Evolutionary conservation across 2,113 vertebrate species (phyloP).

Genomic region (Chamaetylas fuelleborni): DNA sequence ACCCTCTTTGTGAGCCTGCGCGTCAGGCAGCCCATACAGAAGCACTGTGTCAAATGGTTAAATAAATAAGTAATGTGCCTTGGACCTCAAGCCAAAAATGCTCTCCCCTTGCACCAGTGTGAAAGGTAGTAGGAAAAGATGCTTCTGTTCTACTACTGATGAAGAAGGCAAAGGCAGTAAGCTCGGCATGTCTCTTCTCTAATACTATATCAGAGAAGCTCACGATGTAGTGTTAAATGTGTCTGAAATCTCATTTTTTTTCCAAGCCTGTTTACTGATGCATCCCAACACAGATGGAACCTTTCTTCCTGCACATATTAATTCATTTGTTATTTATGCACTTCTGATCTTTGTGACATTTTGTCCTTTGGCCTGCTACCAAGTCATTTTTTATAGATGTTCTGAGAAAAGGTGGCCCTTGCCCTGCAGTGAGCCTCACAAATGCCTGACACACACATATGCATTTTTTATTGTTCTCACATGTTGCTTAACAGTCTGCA

Average conservation of each 20-base stretch:
- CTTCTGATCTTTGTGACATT: slow-evolving; percentile 67
- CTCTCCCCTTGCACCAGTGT: background rate
- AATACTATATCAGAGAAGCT: slow-evolving; percentile 24
- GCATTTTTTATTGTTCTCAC: slow-evolving; percentile 78
- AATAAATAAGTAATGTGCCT: slow-evolving; percentile 6
- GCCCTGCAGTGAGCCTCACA: slow-evolving; percentile 65
- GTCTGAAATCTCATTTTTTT: slow-evolving; percentile 51
- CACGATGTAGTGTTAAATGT: slow-evolving; percentile 7
- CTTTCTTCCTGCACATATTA: slow-evolving; percentile 63
- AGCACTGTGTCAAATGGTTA: background rate
- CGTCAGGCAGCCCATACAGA: background rate
- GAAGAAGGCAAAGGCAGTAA: background rate
- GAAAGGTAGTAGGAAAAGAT: background rate
- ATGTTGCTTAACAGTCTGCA: slow-evolving; percentile 75
- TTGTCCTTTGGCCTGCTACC: slow-evolving; percentile 65
- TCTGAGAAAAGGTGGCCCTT: slow-evolving; percentile 70
- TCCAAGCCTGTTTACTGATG: slow-evolving; percentile 52
- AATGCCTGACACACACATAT: slow-evolving; percentile 63
- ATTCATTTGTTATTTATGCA: slow-evolving; percentile 72
- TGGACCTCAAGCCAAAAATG: slow-evolving; percentile 16
- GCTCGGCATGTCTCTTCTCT: background rate
- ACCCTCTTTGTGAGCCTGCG: background rate
- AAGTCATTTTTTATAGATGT: slow-evolving; percentile 74
- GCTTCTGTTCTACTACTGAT: background rate
- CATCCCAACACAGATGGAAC: slow-evolving; percentile 70